Evolutionary conservation across 2,888 invertebrate species (phyloP).

Genomic region (Geotrupes spiniger): DNA sequence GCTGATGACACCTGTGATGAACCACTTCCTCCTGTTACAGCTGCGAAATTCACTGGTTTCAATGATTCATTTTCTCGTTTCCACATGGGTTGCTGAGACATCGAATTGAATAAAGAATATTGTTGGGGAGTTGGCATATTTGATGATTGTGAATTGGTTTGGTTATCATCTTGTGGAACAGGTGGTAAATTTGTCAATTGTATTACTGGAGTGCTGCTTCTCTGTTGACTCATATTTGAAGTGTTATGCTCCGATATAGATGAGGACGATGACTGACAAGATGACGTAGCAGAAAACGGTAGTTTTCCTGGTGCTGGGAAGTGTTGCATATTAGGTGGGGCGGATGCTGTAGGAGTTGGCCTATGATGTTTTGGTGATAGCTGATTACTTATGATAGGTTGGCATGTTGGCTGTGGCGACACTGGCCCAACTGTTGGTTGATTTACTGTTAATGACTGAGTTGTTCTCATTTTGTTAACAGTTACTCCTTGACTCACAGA

Average conservation of each 20-base stretch:
- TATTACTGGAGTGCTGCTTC: constrained; percentile 48
- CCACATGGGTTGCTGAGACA: constrained; percentile 63
- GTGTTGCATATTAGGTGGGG: constrained; percentile 49
- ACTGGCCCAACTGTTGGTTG: constrained; percentile 35
- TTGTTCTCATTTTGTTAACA: constrained; percentile 22
- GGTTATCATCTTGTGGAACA: constrained; percentile 39
- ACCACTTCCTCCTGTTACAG: constrained; percentile 60
- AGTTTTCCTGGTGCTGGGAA: constrained; percentile 38
- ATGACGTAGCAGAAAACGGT: constrained; percentile 24
- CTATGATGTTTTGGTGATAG: constrained; percentile 44
- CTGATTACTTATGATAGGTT: constrained; percentile 31
- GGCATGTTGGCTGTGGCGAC: constrained; percentile 32
- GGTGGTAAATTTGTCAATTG: constrained; percentile 44
- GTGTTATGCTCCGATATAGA: constrained; percentile 34
- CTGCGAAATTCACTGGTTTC: constrained; percentile 69
- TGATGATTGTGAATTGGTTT: constrained; percentile 34
- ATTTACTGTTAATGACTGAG: constrained; percentile 29
- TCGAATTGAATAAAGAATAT: constrained; percentile 86
- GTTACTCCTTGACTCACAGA: constrained; percentile 27
- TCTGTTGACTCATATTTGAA: constrained; percentile 31
- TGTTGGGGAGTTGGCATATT: constrained; percentile 56
- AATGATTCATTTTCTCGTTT: constrained; percentile 57
- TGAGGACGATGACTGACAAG: constrained; percentile 39
- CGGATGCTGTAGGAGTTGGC: constrained; percentile 46
- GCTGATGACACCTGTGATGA: constrained; percentile 30